Percentiles rank a stretch among this genome's conserved stretches.
phyloP scores from a whole-genome alignment of 2,888 invertebrate genomes.

The Agonopterix arenella region DNA sequence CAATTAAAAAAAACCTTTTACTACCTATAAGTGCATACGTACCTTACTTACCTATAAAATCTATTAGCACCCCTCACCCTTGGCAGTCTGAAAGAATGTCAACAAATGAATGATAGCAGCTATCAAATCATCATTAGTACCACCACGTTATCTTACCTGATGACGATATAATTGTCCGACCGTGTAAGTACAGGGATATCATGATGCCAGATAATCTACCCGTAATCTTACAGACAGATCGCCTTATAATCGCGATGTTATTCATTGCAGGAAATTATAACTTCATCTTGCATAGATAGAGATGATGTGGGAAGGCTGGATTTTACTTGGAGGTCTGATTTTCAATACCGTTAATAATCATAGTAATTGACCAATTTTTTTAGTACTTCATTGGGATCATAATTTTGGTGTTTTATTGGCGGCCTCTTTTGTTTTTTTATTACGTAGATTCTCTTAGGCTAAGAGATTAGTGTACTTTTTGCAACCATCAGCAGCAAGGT shows the following conservation, averaged over 20 bases:
- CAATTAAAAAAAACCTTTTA: too few relatives aligned
- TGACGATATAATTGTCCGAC: slow-evolving; percentile 35
- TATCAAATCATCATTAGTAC: slow-evolving; percentile 26
- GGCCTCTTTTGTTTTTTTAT: too few relatives aligned
- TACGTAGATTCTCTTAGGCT: too few relatives aligned
- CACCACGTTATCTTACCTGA: slow-evolving; percentile 29
- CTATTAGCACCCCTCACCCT: neutral
- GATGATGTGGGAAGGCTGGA: too few relatives aligned
- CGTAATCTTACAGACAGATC: slow-evolving; percentile 9
- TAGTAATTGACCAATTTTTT: too few relatives aligned
- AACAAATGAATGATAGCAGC: slow-evolving; percentile 13
- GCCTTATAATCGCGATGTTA: slow-evolving; percentile 14
- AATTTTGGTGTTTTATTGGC: too few relatives aligned
- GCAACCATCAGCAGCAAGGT: too few relatives aligned
- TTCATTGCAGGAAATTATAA: slow-evolving; percentile 15
- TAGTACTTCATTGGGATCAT: too few relatives aligned
- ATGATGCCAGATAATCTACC: slow-evolving; percentile 7
- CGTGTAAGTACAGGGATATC: slow-evolving; percentile 5
- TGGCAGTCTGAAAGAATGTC: slow-evolving; percentile 1
- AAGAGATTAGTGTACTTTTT: too few relatives aligned
- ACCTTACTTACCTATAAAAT: neutral
- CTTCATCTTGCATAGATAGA: slow-evolving; percentile 7
- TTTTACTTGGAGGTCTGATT: too few relatives aligned
- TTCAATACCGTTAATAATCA: too few relatives aligned
- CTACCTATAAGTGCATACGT: too few relatives aligned